A percentile compares a stretch with the other conserved stretches of the same genome.
These are phyloP conservation scores for Cantharis rufa DNA, from an alignment of 2,888 invertebrate genomes.

Conservation along the genomic window DNA sequence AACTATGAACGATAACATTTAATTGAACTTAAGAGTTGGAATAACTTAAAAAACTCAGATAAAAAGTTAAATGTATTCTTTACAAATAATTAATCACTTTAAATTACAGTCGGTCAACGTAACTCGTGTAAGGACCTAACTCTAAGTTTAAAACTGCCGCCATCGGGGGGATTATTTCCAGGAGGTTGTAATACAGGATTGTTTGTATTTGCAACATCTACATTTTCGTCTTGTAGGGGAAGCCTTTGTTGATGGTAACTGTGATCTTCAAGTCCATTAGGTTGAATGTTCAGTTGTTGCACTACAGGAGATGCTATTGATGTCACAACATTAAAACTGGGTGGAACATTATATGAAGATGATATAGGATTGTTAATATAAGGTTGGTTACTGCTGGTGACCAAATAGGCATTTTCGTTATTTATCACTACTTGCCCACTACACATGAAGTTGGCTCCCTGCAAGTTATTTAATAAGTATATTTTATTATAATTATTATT, in stretches of 20 bases:
- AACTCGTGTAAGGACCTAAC: neutral
- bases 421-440: neutral
- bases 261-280: slow-evolving; percentile 14
- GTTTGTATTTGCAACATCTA: neutral
- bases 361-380: neutral
- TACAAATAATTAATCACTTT: neutral
- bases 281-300: neutral
- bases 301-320: neutral
- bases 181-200: neutral
- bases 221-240: neutral
- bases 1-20: neutral
- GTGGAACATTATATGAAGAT: neutral
- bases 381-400: neutral
- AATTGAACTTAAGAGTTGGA: neutral
- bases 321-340: neutral
- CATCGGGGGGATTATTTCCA: neutral
- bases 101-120: neutral
- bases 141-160: neutral
- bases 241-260: slow-evolving; percentile 14
- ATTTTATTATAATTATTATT: slow-evolving; percentile 15
- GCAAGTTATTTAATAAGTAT: slow-evolving; percentile 1
- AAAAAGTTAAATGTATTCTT: neutral
- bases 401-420: neutral
- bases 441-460: neutral
- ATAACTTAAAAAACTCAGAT: neutral